Base-by-base conservation (phyloP, 2,797 vertebrate species). In the Gobionotothen gibberifrons region DNA sequence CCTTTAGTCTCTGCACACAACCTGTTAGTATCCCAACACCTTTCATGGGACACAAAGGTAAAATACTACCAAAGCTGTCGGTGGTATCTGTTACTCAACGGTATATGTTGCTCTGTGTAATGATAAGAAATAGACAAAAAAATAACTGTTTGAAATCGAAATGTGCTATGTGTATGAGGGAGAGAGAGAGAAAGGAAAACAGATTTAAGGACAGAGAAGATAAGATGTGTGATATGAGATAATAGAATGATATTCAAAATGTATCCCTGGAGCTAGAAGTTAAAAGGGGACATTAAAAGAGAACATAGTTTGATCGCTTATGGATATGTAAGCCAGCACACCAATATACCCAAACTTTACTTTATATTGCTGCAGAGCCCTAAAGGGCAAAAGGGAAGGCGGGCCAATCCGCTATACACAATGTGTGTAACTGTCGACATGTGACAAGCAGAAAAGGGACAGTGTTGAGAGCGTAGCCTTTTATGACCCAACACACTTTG, bases 401-500 rank as follows among this genome's bases (percentile, higher is more conserved):
- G 73, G 85, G 78, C 77, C 66, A 81, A 88, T 85, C 85, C 58
- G 79, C 84, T 59, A 61, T 67, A 85, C 85, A 81, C 83, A 90
- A 84, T 82, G 89, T 89, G 89, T 85, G 86, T 80, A 84, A 83
- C 91, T 90, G 91, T 88, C 79, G 81, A 90, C 92, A 89, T 93
- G 90, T 94, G 93, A 94, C 91, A 89, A 91, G 89, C 90, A 89
- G 91, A 91, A 90, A 94, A 92, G 89, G 92, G 93, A 93, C 94
- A 92, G 90, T 91, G 93, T 94, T 88, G 88, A 93, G 91, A 91
- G 87, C 77, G 72, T 91, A 91, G 93, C 90, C 93, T 94, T 93
- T 92, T 90, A 91, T 94, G 93, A 94, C 93, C 93, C 93, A 92
- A 94, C 92, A 92, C 90, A 90, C 89, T 93, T 86, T 94, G 93